Percentiles rank a stretch among this genome's conserved stretches.
phyloP scores from a whole-genome alignment of 2,113 vertebrate species.

The Ophthalmolycus amberensis region DNA sequence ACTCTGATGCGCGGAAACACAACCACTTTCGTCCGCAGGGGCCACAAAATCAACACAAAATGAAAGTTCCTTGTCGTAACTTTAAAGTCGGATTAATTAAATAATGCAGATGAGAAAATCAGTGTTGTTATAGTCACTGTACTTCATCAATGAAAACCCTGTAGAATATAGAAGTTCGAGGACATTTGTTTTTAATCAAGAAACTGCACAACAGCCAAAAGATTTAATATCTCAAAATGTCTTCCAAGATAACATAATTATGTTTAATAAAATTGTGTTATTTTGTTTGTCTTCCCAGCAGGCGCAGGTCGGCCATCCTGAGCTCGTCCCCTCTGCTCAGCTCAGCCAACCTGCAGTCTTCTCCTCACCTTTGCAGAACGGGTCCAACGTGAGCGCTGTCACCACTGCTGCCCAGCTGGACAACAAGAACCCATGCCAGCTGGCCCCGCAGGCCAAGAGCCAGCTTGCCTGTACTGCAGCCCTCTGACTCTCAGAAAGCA shows the following conservation, averaged over 20 bases:
- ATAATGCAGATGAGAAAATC: background rate
- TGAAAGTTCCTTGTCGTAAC: background rate
- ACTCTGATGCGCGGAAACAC: background rate
- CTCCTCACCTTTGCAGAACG: conserved; percentile 57
- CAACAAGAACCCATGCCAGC: conserved; percentile 57
- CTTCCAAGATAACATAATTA: background rate
- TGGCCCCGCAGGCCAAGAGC: conserved; percentile 60
- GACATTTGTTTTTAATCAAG: background rate
- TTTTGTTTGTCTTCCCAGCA: conserved; percentile 35
- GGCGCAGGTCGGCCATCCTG: conserved; percentile 43
- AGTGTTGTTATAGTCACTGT: background rate
- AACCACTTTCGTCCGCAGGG: no score
- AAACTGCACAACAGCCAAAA: background rate
- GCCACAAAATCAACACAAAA: background rate
- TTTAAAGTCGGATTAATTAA: background rate
- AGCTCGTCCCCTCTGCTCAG: conserved; percentile 41
- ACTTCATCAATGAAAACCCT: background rate
- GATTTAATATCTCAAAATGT: background rate
- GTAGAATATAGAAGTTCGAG: background rate
- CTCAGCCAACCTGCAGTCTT: conserved; percentile 61
- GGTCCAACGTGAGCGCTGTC: conserved; percentile 47
- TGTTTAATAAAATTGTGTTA: background rate
- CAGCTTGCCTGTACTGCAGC: conserved; percentile 79
- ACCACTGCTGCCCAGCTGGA: conserved; percentile 55
- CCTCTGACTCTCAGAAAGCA: conserved; percentile 77